Evolutionary conservation across 2,113 vertebrate species (phyloP).

Genomic region (Melanostigma gelatinosum): DNA sequence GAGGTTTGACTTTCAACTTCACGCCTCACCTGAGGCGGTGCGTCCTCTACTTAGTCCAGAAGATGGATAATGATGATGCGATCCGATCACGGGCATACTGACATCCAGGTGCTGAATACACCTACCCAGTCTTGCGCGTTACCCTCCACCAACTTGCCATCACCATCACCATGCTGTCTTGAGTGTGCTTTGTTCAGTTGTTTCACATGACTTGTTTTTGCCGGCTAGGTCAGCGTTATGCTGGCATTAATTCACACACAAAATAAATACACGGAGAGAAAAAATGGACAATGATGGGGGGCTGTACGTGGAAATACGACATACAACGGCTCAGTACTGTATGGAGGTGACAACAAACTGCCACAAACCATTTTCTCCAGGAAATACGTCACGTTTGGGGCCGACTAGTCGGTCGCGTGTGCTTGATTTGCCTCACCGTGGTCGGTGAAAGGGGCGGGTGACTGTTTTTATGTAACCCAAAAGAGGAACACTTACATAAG

Average conservation of each 20-base stretch:
- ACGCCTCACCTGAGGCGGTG: slow-evolving; percentile 37
- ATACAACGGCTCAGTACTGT: slow-evolving; percentile 44
- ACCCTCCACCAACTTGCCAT: slow-evolving; percentile 53
- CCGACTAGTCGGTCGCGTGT: slow-evolving; percentile 21
- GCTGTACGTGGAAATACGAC: slow-evolving; percentile 12
- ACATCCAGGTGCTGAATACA: slow-evolving; percentile 30
- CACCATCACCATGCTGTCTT: not conserved
- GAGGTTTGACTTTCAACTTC: slow-evolving; percentile 66
- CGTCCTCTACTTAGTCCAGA: slow-evolving; percentile 1
- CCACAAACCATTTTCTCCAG: slow-evolving; percentile 75
- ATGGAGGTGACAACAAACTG: slow-evolving; percentile 74
- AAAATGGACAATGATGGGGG: not conserved
- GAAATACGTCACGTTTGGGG: slow-evolving; percentile 82
- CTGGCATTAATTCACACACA: not conserved
- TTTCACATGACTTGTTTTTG: not conserved
- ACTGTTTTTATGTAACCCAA: fast-evolving
- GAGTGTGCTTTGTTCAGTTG: not conserved
- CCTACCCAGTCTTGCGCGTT: slow-evolving; percentile 34
- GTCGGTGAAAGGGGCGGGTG: slow-evolving; percentile 31
- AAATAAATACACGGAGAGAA: slow-evolving; percentile 11
- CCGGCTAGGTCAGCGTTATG: not conserved
- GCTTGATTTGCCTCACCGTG: slow-evolving; percentile 29
- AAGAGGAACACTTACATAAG: not conserved
- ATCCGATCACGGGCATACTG: slow-evolving; percentile 47
- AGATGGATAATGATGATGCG: not conserved